Base-by-base conservation (phyloP, 2,888 invertebrate species). In the Cheiracanthium punctorium region DNA sequence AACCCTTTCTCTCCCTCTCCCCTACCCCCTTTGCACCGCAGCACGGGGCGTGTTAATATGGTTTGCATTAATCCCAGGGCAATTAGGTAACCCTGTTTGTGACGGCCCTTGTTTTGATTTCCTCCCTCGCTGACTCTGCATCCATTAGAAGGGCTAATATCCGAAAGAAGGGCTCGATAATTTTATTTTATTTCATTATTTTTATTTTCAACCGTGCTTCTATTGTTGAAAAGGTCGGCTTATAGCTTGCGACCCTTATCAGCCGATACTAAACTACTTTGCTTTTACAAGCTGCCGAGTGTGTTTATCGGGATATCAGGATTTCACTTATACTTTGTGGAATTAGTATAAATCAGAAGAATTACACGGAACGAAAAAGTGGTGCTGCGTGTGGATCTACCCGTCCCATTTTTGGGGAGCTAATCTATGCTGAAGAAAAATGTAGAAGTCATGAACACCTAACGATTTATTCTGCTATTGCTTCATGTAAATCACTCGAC, bases 71-170 rank as follows among this genome's bases (percentile, higher is more conserved):
- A 86, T 86, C 80, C 85, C 65, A 65, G 71, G 33, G 80, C 85
- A 86, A 86, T 86, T 86, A 86, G 75, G 71, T 80, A 75, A 80
- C 75, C 76, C 80, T 80, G 85, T 85, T 84, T 84, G 77, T 84
- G 73, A 48, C 72, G 70, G 64, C 81, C 81, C 71, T 77, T 84
- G 77, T 77, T 85, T 85, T 85, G 79, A 67, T 73, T 85, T 85
- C 84, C 52, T 79, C 69, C 81, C 48, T 12, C 71, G 43, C 32
- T 20, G 29, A 73, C 67, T 70, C n/a, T 65, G 73, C 67, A 37
- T 74, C 70, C 79, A 65, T 79, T 79, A 85, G 79, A 24, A 79
- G 84, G 69, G 74, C 69, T 85, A 79, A 79, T 85, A 85, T 79
- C 84, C 74, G 84, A 52, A 32, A 72, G 24, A 73, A 72, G 74